phyloP scores from a whole-genome alignment of 2,797 vertebrate species.

The Fratercula arctica region DNA sequence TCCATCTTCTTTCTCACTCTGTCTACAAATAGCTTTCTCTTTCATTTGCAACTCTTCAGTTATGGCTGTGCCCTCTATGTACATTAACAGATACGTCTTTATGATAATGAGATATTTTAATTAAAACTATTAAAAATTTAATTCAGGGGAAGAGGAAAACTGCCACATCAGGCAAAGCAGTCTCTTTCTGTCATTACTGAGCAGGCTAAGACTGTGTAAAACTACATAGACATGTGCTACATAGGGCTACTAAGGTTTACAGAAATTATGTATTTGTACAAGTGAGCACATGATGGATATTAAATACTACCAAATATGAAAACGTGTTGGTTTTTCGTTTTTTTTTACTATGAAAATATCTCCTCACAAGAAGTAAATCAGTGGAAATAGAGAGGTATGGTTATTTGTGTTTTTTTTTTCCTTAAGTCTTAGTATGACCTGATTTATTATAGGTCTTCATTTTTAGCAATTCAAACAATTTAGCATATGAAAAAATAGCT shows the following conservation, averaged over 20 bases:
- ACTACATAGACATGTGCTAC: background rate
- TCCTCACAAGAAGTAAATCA: background rate
- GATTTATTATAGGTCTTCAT: background rate
- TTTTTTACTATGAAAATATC: background rate
- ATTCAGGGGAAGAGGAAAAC: background rate
- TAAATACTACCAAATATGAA: background rate
- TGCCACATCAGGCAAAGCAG: background rate
- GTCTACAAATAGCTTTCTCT: background rate
- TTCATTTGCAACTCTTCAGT: background rate
- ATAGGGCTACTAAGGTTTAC: background rate
- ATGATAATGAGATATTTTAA: background rate
- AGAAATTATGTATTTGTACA: background rate
- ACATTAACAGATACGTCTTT: background rate
- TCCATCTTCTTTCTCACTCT: background rate
- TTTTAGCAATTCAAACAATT: background rate
- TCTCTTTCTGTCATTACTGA: background rate
- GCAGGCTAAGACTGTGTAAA: background rate
- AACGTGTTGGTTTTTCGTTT: too few species aligned
- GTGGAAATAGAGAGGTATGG: background rate
- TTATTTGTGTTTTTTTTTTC: rapidly evolving
- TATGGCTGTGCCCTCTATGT: background rate
- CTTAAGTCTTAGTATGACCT: background rate
- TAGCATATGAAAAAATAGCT: background rate
- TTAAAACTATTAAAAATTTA: background rate
- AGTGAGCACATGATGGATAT: background rate